Evolutionary conservation across 1,140 invertebrate species (phyloP).

Genomic region (Nasonia giraulti): DNA sequence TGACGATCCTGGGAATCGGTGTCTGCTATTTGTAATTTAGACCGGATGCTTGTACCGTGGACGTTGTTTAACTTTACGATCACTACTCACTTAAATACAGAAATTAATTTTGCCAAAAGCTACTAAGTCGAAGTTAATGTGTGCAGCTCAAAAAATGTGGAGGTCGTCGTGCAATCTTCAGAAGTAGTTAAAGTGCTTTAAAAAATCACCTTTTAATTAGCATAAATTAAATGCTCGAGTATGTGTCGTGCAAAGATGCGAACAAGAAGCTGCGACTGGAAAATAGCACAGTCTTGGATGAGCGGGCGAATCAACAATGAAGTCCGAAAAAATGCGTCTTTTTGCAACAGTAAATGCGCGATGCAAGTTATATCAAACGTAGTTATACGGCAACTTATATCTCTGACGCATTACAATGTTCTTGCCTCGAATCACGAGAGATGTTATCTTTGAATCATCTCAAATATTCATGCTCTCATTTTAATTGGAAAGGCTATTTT

Average conservation of each 20-base stretch:
- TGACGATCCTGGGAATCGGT: too few species aligned
- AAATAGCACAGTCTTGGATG: background rate
- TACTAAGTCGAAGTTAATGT: too few species aligned
- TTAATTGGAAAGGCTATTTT: background rate
- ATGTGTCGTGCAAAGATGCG: conserved; percentile 49
- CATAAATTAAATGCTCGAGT: conserved; percentile 60
- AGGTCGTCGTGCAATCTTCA: background rate
- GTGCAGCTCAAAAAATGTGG: background rate
- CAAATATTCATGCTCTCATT: background rate
- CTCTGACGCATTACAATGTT: too few species aligned
- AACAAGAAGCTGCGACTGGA: conserved; percentile 54
- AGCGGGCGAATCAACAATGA: too few species aligned
- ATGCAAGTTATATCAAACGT: too few species aligned
- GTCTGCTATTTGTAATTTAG: too few species aligned
- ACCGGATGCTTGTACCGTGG: too few species aligned
- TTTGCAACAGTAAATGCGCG: background rate
- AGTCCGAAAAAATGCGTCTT: too few species aligned
- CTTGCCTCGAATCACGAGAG: background rate
- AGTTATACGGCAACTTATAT: too few species aligned
- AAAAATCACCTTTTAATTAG: conserved; percentile 62
- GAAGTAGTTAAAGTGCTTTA: conserved; percentile 62
- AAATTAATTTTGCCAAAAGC: too few species aligned
- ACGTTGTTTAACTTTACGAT: too few species aligned
- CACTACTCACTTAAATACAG: too few species aligned
- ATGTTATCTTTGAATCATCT: background rate